A percentile compares a stretch with the other conserved stretches of the same genome.
Evolutionary conservation across 1,140 invertebrate genomes (phyloP).

Genomic region (roundworm (Caenorhabditis elegans)): WBcel235 BX284603.4:8397001-8397500

Average conservation of each 20-base stretch:
- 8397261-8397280: not conserved
- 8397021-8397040: no score
- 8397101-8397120: no score
- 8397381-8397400: not conserved
- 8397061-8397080: no score
- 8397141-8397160: no score
- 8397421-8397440: not conserved
- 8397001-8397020: no score
- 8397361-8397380: not conserved
- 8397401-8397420: not conserved
- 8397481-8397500: constrained; percentile 9
- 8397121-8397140: no score
- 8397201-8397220: no score
- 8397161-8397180: no score
- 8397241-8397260: not conserved
- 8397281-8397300: not conserved
- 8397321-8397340: not conserved
- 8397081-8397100: no score
- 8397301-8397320: not conserved
- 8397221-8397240: no score
- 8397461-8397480: not conserved
- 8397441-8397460: not conserved
- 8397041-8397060: no score
- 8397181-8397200: no score
- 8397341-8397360: not conserved